A percentile compares a stretch with the other conserved stretches of the same genome.
Evolutionary conservation across 2,888 invertebrate genomes (phyloP).

Genomic region (Ormyrus labotus): DNA sequence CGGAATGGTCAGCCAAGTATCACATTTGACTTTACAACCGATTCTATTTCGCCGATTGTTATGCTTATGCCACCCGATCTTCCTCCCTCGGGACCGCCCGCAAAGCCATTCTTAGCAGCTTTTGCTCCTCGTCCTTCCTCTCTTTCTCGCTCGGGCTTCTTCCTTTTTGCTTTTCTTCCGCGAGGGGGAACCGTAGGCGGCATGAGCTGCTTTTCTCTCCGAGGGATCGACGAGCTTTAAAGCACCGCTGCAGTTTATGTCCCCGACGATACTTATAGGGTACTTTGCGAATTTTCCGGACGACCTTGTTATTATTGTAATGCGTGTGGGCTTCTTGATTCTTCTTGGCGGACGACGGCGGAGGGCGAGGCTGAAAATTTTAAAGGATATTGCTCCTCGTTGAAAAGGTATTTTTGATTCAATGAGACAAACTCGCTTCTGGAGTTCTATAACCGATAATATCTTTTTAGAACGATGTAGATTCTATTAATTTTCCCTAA

Average conservation of each 20-base stretch:
- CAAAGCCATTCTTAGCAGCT: too few relatives aligned
- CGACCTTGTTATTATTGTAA: too few relatives aligned
- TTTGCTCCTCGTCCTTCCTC: constrained; percentile 7
- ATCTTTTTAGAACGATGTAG: too few relatives aligned
- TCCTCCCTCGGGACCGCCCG: neutral
- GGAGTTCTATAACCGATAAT: too few relatives aligned
- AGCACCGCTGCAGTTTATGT: constrained; percentile 34
- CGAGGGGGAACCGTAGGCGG: too few relatives aligned
- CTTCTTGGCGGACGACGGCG: too few relatives aligned
- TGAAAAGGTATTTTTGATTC: too few relatives aligned
- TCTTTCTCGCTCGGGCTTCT: constrained; percentile 19
- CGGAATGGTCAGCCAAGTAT: constrained; percentile 72
- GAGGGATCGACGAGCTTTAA: constrained; percentile 43
- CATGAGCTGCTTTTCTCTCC: constrained; percentile 23
- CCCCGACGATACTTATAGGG: constrained; percentile 29
- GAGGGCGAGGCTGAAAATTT: too few relatives aligned
- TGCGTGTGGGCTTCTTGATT: too few relatives aligned
- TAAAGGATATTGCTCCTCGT: too few relatives aligned
- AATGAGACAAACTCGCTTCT: too few relatives aligned
- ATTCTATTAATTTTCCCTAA: too few relatives aligned
- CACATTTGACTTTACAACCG: constrained; percentile 73
- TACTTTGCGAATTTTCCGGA: constrained; percentile 22
- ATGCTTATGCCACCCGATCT: constrained; percentile 63
- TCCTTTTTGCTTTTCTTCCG: constrained; percentile 39
- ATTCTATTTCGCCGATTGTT: constrained; percentile 67